Percentiles rank a stretch among this genome's conserved stretches.
phyloP scores from a whole-genome alignment of 2,113 vertebrate species.

The Tachycineta bicolor region DNA sequence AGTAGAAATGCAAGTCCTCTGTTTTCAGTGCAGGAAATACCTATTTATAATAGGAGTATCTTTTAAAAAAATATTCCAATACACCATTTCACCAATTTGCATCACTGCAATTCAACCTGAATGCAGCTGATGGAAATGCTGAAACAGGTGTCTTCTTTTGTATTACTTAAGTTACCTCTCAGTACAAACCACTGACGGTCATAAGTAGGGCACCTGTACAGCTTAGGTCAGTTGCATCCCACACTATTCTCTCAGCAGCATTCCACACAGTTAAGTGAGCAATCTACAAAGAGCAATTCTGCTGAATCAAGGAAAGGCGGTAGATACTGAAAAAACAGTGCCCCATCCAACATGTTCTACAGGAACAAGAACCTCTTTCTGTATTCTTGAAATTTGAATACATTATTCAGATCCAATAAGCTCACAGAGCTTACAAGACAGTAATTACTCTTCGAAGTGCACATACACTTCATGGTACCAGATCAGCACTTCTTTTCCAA shows the following conservation, averaged over 20 bases:
- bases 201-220: neutral
- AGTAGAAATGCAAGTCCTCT: accelerated
- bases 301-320: neutral
- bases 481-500: neutral
- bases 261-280: neutral
- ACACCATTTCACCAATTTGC: neutral
- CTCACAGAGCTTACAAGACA: neutral
- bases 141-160: neutral
- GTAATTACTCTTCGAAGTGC: neutral
- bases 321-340: neutral
- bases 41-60: neutral
- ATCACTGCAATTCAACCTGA: neutral
- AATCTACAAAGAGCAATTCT: neutral
- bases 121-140: neutral
- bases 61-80: neutral
- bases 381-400: neutral
- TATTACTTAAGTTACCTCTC: neutral
- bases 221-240: neutral
- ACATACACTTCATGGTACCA: neutral
- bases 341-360: neutral
- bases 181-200: neutral
- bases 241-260: neutral
- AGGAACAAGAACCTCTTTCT: neutral
- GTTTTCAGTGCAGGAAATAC: neutral
- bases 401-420: neutral